Base-by-base conservation (phyloP, 2,113 vertebrate species). In the Acanthochromis polyacanthus region DNA sequence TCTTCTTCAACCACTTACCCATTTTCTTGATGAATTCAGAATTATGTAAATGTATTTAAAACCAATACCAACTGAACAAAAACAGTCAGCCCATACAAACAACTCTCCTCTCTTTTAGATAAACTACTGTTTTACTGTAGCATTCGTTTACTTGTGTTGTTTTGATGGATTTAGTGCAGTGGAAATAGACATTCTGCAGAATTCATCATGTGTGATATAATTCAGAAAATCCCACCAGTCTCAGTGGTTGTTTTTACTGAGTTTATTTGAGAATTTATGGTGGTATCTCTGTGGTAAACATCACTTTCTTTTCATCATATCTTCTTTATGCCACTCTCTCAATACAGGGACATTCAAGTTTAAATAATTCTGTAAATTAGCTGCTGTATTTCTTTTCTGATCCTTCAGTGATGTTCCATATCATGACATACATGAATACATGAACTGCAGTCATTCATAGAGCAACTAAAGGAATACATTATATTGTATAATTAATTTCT, bases 231-330 rank as follows among this genome's bases (percentile, higher is more conserved):
- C 43, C n/a, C 2, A 0, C 25, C 40, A 14, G 40, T 12, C 40
- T 36, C 7, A 36, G 14, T 43, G 38, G 12, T 12, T 58, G 20
- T 40, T 9, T 51, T 58, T 62, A 46, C 17, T 25, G 12, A n/a
- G 20, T 30, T 58, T 68, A 32, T 66, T 72, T 70, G 76, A 71
- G 71, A 64, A 67, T 81, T 68, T 53, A 78, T 14, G 10, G 57
- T 52, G 10, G 17, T 50, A 38, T 81, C 50, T 46, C 25, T 45
- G 50, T 74, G 36, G 40, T 66, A 38, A 55, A 59, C 28, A 59
- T 80, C n/a, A 53, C 9, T 45, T 55, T 71, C 28, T 59, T 52
- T 53, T 75, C 69, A 62, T 72, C 52, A 52, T 48, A 43, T 79
- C 28, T 53, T 17, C 6, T 63, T 20, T 50, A 55, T 70, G 2